Evolutionary conservation across 2,888 invertebrate genomes (phyloP), one percentile per base, ranked within the genome.

Genomic region (Dryomyza anilis): DNA sequence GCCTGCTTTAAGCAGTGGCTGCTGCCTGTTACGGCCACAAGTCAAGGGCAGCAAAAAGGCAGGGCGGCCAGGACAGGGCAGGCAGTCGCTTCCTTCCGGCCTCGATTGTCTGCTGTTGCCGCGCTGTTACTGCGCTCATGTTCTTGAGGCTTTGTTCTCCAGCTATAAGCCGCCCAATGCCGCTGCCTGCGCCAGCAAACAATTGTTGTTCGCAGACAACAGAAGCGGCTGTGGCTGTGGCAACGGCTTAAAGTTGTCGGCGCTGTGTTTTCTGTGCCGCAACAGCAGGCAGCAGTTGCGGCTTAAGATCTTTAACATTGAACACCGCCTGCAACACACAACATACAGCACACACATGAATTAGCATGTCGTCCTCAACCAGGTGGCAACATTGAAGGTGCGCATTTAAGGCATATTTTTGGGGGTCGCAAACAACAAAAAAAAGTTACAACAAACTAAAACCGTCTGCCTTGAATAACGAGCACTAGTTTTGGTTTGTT

Each of bases 151-250:
- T 55, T 63, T 55, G 46, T 45, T 43, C 29, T 52, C 43, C 6
- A 27, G 10, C 52, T 46, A 48, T 36, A 33, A 46, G 48, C 27
- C 33, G 43, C 48, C 61, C 45, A 61, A 52, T 50, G n/a, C n/a
- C n/a, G n/a, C n/a, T n/a, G n/a, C n/a, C n/a, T n/a, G n/a, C n/a
- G n/a, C n/a, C n/a, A n/a, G n/a, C n/a, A n/a, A n/a, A n/a, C 43
- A 36, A 39, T 36, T 61, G 45, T 29, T 52, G 50, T 56, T 29
- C 52, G 69, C 56, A 52, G 64, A 67, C 69, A 67, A 56, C 72
- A 72, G 67, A 63, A 68, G 70, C 21, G 53, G 63, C 69, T 58
- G 65, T 64, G 65, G 67, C 21, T 43, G 67, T 55, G 43, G 48
- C 68, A 53, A 16, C 30, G 30, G 33, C 43, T 19, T 33, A 58